Base-by-base conservation (phyloP, 1,140 invertebrate genomes). In the Tyrophagus putrescentiae region DNA sequence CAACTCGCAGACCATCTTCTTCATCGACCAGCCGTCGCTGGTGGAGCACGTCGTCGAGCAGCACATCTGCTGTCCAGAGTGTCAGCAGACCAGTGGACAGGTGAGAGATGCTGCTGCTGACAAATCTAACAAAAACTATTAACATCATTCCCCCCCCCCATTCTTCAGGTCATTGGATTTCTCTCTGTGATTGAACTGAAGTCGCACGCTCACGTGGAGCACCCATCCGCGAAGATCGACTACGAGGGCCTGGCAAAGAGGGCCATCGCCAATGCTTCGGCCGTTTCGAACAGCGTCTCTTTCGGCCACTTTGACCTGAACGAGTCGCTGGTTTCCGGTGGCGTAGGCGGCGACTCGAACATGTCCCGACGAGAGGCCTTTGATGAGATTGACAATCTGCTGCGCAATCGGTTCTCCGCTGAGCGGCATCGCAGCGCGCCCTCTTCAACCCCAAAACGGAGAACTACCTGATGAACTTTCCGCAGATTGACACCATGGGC, bases 111-210 rank as follows among this genome's bases (percentile, higher is more conserved):
- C n/a, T n/a, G n/a, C n/a, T n/a, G n/a, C n/a, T n/a, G n/a, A n/a
- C n/a, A n/a, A n/a, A n/a, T n/a, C n/a, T n/a, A n/a, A n/a, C n/a
- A n/a, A n/a, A n/a, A n/a, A n/a, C n/a, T n/a, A n/a, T n/a, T n/a
- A n/a, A n/a, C n/a, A n/a, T n/a, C n/a, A n/a, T n/a, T n/a, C n/a
- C n/a, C n/a, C n/a, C n/a, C n/a, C n/a, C n/a, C n/a, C n/a, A n/a
- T n/a, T n/a, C n/a, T n/a, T n/a, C n/a, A n/a, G n/a, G 21, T 48
- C 18, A 48, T 48, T 18, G 45, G 45, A 13, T 48, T 48, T 48
- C 45, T 18, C 7, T 48, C 45, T 7, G 45, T 48, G 7, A 48
- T 48, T 48, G 45, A 48, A 48, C 45, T 48, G 7, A 48, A 48
- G 21, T 6, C 45, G 9, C 45, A 48, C 45, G 45, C 45, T 7